phyloP scores from a whole-genome alignment of 2,797 vertebrate species.

The Poecilia wingei region DNA sequence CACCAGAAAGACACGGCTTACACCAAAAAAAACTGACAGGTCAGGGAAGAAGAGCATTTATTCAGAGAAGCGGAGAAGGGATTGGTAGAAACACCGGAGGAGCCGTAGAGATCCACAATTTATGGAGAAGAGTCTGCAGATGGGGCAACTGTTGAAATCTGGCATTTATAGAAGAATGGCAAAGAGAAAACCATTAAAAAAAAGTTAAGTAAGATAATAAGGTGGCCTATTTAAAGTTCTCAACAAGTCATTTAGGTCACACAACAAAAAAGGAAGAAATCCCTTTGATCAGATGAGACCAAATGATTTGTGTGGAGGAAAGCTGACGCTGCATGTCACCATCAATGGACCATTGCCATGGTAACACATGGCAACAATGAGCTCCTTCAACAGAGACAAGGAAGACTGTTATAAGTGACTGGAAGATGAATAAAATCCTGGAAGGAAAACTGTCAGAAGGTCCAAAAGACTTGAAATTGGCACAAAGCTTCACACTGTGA shows the following conservation, averaged over 20 bases:
- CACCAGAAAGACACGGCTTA: background rate
- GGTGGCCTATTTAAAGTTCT: background rate
- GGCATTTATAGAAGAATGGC: background rate
- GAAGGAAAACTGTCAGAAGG: background rate
- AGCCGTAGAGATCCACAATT: background rate
- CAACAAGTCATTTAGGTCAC: background rate
- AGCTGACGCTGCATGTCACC: background rate
- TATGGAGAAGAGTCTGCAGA: background rate
- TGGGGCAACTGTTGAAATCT: background rate
- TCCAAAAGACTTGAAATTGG: background rate
- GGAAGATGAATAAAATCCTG: background rate
- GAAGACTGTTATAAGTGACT: background rate
- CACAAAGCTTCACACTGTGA: background rate
- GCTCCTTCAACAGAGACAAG: background rate
- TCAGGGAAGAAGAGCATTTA: background rate
- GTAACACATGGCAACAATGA: background rate
- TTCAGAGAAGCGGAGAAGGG: background rate
- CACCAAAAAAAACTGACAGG: background rate
- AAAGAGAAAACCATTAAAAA: background rate
- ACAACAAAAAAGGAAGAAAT: background rate
- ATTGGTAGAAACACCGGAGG: background rate
- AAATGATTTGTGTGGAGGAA: background rate
- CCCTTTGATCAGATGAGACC: background rate
- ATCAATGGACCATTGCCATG: background rate
- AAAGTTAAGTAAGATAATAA: background rate